Conservation (phyloP, 2,888 invertebrate genomes). For the Nymphalis urticae region DNA sequence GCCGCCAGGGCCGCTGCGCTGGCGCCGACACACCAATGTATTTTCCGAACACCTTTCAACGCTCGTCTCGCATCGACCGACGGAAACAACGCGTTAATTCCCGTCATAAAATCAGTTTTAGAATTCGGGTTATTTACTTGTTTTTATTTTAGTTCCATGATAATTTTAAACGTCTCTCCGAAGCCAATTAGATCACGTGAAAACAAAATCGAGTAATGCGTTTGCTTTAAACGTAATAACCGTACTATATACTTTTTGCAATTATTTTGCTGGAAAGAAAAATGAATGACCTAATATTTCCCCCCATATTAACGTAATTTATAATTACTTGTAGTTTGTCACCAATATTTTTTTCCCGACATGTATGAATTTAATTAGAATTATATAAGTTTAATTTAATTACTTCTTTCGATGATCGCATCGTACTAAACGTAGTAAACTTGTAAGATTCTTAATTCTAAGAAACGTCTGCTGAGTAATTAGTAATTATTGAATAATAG, state of each 20-base stretch:
- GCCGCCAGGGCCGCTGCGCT: conserved; percentile 48
- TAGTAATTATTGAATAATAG: background rate
- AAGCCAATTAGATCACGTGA: conserved; percentile 77
- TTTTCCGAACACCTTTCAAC: conserved; percentile 80
- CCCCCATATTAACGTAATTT: background rate
- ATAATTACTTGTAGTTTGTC: background rate
- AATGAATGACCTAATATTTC: conserved; percentile 6
- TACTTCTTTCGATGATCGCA: too few species aligned
- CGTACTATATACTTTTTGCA: conserved; percentile 28
- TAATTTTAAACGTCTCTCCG: conserved; percentile 76
- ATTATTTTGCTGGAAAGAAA: conserved; percentile 21
- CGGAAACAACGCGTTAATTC: conserved; percentile 82
- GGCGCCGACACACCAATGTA: conserved; percentile 62
- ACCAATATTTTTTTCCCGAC: too few species aligned
- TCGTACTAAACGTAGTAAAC: too few species aligned
- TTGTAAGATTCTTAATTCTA: too few species aligned
- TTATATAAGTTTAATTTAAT: too few species aligned
- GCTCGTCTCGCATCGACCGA: conserved; percentile 79
- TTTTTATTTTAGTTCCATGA: conserved; percentile 80
- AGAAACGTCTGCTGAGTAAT: too few species aligned
- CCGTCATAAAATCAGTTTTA: conserved; percentile 82
- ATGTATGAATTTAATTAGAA: too few species aligned
- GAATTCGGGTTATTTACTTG: conserved; percentile 81
- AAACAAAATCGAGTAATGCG: conserved; percentile 53
- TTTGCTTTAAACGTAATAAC: conserved; percentile 37